Evolutionary conservation across 2,113 vertebrate species (phyloP).

Genomic region (Microcebus tavaratra): DNA sequence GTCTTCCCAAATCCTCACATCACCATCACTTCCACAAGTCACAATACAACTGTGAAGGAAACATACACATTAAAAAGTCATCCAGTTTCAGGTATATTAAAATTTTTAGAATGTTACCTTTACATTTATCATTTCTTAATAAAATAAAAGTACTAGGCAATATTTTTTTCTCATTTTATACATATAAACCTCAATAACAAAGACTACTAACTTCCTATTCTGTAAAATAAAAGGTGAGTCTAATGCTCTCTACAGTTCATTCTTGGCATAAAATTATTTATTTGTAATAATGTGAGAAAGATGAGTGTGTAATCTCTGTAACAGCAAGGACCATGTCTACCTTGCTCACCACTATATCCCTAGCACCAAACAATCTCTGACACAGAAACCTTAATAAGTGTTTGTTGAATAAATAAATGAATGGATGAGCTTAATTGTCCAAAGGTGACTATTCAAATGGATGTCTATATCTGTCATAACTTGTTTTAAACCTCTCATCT

Average conservation of each 20-base stretch:
- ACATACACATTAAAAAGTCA: conserved; percentile 52
- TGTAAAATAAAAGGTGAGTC: conserved; percentile 44
- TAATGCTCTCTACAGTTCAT: conserved; percentile 3
- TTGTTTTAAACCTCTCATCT: not conserved
- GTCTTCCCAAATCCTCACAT: conserved; percentile 96
- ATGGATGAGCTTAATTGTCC: not conserved
- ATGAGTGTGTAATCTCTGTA: not conserved
- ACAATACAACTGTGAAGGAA: conserved; percentile 90
- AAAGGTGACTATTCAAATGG: conserved; percentile 16
- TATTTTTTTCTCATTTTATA: conserved; percentile 32
- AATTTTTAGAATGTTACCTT: not conserved
- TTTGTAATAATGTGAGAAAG: conserved; percentile 18
- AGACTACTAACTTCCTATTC: not conserved
- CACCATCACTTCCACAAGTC: conserved; percentile 96
- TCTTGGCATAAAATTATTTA: conserved; percentile 8
- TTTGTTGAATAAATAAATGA: conserved; percentile 17
- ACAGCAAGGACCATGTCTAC: not conserved
- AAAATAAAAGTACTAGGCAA: not conserved
- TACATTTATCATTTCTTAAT: not conserved
- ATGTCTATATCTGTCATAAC: not conserved
- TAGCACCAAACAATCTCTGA: not conserved
- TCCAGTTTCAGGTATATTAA: not conserved
- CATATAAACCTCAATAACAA: conserved; percentile 26
- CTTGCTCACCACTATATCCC: not conserved
- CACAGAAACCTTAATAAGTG: not conserved